Percentiles rank a stretch among this genome's conserved stretches.
phyloP scores from a whole-genome alignment of 2,888 invertebrate species.

The Drosophila algonquin region DNA sequence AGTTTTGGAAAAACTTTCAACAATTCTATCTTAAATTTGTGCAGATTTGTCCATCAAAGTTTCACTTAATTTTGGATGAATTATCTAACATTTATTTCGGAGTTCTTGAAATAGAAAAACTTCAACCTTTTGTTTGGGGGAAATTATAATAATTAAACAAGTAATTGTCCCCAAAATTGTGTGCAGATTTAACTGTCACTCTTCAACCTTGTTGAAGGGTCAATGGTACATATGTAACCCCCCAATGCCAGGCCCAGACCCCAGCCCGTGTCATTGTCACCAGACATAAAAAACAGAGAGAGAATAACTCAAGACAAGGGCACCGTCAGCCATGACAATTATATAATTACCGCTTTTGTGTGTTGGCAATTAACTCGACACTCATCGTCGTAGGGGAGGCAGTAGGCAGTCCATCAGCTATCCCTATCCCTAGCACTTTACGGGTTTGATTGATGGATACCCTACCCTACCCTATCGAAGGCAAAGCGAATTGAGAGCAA shows the following conservation, averaged over 20 bases:
- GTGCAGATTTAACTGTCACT: constrained; percentile 32
- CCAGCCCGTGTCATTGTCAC: constrained; percentile 60
- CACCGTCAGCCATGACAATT: constrained; percentile 58
- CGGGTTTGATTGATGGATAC: constrained; percentile 64
- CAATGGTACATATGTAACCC: constrained; percentile 19
- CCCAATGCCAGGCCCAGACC: not conserved
- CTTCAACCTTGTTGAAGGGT: constrained; percentile 19
- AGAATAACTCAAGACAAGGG: constrained; percentile 29
- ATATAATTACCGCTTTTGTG: constrained; percentile 73
- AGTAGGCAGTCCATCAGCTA: constrained; percentile 1
- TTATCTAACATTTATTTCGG: not conserved
- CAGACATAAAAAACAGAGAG: constrained; percentile 1
- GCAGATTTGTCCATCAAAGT: constrained; percentile 30
- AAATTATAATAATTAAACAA: not conserved
- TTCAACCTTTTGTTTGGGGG: not conserved
- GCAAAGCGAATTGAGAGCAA: constrained; percentile 44
- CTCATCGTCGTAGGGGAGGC: constrained; percentile 22
- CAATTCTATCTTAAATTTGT: constrained; percentile 8
- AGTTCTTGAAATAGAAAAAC: not conserved
- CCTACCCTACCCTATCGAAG: constrained; percentile 42
- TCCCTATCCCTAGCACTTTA: constrained; percentile 39
- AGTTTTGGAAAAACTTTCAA: not conserved
- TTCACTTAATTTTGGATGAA: not conserved
- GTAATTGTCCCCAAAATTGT: not conserved
- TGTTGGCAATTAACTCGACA: constrained; percentile 67